Evolutionary conservation across 2,888 invertebrate species (phyloP).

Genomic region (Argyresthia albistria): DNA sequence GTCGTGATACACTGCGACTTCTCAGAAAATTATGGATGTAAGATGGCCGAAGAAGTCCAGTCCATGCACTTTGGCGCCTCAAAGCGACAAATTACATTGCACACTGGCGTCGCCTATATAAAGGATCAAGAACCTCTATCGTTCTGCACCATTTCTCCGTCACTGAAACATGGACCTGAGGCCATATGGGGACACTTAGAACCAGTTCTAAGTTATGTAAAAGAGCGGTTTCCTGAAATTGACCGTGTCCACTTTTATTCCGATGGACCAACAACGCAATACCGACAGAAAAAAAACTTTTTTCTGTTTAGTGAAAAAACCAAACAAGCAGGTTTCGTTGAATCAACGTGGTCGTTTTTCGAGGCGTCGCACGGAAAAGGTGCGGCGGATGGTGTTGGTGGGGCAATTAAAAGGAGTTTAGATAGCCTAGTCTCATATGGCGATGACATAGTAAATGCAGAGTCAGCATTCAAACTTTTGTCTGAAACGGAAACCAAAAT

Average conservation of each 20-base stretch:
- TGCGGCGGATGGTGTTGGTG: conserved; percentile 3
- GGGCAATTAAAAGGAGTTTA: conserved; percentile 3
- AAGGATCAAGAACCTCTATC: no score
- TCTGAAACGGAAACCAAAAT: not conserved
- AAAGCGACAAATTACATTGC: no score
- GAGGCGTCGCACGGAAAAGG: conserved; percentile 3
- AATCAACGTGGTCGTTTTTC: conserved; percentile 4
- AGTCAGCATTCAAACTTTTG: conserved; percentile 1
- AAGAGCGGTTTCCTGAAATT: no score
- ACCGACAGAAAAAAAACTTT: conserved; percentile 16
- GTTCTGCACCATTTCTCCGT: no score
- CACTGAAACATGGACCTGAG: no score
- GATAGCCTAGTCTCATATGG: conserved; percentile 3
- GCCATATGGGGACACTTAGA: no score
- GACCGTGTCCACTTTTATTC: conserved; percentile 14
- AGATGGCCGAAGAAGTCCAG: no score
- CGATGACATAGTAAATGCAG: conserved; percentile 1
- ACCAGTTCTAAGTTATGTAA: no score
- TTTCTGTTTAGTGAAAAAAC: conserved; percentile 11
- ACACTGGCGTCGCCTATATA: no score
- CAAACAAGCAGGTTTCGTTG: conserved; percentile 5
- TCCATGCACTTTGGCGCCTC: no score
- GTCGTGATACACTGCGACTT: no score
- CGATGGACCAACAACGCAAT: conserved; percentile 16
- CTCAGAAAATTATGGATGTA: no score